phyloP scores from a whole-genome alignment of 2,888 invertebrate genomes.

The Dichetophora obliterata region DNA sequence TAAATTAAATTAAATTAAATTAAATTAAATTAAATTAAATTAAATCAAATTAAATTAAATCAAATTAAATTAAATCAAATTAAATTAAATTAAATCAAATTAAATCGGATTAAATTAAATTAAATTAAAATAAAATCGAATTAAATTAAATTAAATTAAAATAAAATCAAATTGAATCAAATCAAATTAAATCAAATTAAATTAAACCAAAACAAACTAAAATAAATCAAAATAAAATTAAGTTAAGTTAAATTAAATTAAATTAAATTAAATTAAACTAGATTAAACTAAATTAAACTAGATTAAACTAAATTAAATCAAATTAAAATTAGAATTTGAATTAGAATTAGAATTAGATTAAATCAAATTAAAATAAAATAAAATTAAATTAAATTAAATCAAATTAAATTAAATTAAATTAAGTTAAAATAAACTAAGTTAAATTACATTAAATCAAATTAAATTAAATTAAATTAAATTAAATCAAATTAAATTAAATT shows the following conservation, averaged over 20 bases:
- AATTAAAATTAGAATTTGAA: background rate
- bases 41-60: background rate
- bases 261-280: background rate
- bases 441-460: too few species aligned
- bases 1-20: background rate
- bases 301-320: background rate
- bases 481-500: too few species aligned
- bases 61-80: background rate
- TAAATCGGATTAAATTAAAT: background rate
- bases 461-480: too few species aligned
- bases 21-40: background rate
- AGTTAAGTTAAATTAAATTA: background rate
- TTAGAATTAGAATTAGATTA: too few species aligned
- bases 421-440: too few species aligned
- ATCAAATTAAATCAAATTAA: too few species aligned
- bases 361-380: too few species aligned
- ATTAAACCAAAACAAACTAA: too few species aligned
- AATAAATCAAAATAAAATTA: too few species aligned
- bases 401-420: too few species aligned
- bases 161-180: too few species aligned
- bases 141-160: background rate
- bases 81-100: background rate
- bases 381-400: too few species aligned
- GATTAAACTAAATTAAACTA: background rate
- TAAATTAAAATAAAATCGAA: background rate